Evolutionary conservation across 2,888 invertebrate genomes (phyloP).

Genomic region (Philopedon plagiatum): DNA sequence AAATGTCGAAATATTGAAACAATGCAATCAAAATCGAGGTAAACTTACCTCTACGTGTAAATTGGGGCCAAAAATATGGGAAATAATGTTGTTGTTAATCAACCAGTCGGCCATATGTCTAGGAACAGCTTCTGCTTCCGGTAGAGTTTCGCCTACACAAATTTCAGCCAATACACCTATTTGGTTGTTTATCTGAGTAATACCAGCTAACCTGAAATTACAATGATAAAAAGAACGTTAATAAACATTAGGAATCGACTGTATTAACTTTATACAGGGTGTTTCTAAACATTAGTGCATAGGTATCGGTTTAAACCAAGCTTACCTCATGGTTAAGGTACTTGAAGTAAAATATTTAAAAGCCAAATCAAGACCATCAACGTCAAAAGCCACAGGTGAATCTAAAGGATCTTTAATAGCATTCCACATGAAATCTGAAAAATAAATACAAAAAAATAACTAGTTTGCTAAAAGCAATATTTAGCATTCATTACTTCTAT

Average conservation of each 20-base stretch:
- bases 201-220: slow-evolving; percentile 80
- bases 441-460: background rate
- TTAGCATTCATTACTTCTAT: too few species aligned
- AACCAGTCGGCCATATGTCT: slow-evolving; percentile 91
- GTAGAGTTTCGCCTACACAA: slow-evolving; percentile 88
- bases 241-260: too few species aligned
- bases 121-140: slow-evolving; percentile 88
- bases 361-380: slow-evolving; percentile 91
- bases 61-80: slow-evolving; percentile 97
- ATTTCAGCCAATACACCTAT: slow-evolving; percentile 93
- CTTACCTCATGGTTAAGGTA: slow-evolving; percentile 87
- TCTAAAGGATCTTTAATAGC: slow-evolving; percentile 94
- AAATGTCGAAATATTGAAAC: too few species aligned
- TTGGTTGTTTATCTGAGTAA: slow-evolving; percentile 95
- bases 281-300: background rate
- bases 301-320: too few species aligned
- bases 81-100: slow-evolving; percentile 89
- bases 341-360: slow-evolving; percentile 97
- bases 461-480: background rate
- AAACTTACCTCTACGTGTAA: slow-evolving; percentile 88
- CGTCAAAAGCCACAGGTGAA: slow-evolving; percentile 87
- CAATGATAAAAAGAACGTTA: background rate
- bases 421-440: slow-evolving; percentile 93
- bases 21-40: too few species aligned
- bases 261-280: too few species aligned